Conservation (phyloP, 2,888 invertebrate genomes). For the Dermolepida albohirtum region DNA sequence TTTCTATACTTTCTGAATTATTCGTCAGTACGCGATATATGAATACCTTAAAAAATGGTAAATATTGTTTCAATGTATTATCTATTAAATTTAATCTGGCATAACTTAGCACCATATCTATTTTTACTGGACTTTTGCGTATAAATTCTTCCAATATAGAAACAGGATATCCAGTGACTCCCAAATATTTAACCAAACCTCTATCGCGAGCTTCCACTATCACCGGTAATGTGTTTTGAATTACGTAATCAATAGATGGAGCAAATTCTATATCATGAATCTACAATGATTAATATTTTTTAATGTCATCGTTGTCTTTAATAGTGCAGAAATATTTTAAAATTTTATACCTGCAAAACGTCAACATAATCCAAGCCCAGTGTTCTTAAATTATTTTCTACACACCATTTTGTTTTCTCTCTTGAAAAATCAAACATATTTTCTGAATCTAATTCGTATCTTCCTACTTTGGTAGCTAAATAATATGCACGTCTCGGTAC, state of each 20-base stretch:
- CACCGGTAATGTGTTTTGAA: constrained; percentile 89
- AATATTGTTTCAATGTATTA: constrained; percentile 77
- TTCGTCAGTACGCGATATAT: no score
- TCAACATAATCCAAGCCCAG: constrained; percentile 88
- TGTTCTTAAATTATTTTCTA: constrained; percentile 79
- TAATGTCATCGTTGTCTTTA: no score
- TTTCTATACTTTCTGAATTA: no score
- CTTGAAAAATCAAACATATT: constrained; percentile 89
- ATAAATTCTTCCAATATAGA: constrained; percentile 80
- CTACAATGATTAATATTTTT: constrained; percentile 65
- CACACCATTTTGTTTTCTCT: constrained; percentile 78
- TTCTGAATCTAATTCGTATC: constrained; percentile 78
- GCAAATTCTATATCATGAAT: constrained; percentile 95
- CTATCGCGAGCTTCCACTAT: constrained; percentile 79
- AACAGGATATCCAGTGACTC: constrained; percentile 89
- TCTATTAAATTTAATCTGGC: constrained; percentile 85
- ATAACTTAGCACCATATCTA: constrained; percentile 82
- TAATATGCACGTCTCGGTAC: constrained; percentile 87
- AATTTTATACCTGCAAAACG: constrained; percentile 80
- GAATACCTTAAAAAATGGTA: constrained; percentile 80
- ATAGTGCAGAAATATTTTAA: not conserved
- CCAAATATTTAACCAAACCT: constrained; percentile 83
- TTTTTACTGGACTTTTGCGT: constrained; percentile 69
- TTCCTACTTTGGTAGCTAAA: constrained; percentile 91
- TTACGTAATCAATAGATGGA: constrained; percentile 76